A percentile compares a stretch with the other conserved stretches of the same genome.
These are phyloP conservation scores for Neogale vison DNA, from an alignment of 2,113 vertebrate species.

Conservation along the genomic window DNA sequence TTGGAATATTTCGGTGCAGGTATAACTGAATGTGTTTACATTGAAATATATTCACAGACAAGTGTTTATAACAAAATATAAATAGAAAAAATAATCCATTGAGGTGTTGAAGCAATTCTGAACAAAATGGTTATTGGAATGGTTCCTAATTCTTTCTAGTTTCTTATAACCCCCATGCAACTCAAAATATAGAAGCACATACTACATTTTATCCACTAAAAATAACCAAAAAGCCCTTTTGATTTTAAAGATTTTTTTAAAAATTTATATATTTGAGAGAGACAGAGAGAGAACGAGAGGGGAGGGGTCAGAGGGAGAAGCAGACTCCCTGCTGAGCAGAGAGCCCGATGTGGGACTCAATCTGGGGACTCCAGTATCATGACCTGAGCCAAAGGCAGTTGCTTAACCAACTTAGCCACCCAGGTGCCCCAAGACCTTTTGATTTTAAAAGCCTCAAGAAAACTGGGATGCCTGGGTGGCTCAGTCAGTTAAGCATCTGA, in stretches of 20 bases:
- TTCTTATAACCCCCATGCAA: neutral
- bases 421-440: neutral
- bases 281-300: too few species aligned
- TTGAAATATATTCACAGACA: conserved; percentile 8
- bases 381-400: too few species aligned
- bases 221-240: neutral
- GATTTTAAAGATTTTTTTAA: neutral
- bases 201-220: neutral
- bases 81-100: neutral
- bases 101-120: conserved; percentile 23
- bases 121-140: neutral
- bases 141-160: neutral
- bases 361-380: too few species aligned
- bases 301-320: too few species aligned
- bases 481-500: neutral
- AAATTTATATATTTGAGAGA: too few species aligned
- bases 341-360: too few species aligned
- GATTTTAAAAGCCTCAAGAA: neutral
- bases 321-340: too few species aligned
- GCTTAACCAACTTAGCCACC: too few species aligned
- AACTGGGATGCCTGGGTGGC: neutral
- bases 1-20: neutral
- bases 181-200: neutral
- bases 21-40: neutral
- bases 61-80: conserved; percentile 7